phyloP scores from a whole-genome alignment of 2,888 invertebrate genomes.

The Dasypolia templi region DNA sequence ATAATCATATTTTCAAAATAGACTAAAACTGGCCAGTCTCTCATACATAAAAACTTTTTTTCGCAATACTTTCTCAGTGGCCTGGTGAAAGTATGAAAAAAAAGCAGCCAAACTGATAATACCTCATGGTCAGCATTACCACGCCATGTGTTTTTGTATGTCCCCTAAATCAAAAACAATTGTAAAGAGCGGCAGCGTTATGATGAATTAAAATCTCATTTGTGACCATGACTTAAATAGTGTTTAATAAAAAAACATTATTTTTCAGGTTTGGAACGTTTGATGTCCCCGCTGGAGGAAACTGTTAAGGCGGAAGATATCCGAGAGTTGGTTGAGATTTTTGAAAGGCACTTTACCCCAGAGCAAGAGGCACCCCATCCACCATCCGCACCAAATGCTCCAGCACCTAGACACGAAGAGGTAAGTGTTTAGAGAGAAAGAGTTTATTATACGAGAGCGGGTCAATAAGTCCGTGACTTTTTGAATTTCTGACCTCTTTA shows the following conservation, averaged over 20 bases:
- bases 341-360: not conserved
- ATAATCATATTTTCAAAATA: no score
- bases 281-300: conserved; percentile 11
- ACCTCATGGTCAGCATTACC: not conserved
- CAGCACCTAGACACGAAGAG: not conserved
- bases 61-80: no score
- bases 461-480: no score
- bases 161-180: not conserved
- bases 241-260: not conserved
- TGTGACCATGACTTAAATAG: not conserved
- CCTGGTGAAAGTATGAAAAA: not conserved
- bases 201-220: not conserved
- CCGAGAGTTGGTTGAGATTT: not conserved
- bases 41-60: no score
- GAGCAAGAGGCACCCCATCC: not conserved
- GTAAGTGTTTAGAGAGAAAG: no score
- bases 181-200: not conserved
- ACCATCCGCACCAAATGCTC: no score
- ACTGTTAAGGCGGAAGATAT: not conserved
- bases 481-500: no score
- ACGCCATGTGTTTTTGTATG: not conserved
- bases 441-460: no score
- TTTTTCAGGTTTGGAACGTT: conserved; percentile 2
- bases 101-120: not conserved
- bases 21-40: no score